phyloP scores from a whole-genome alignment of 2,113 vertebrate species.

The Seriola rivoliana region DNA sequence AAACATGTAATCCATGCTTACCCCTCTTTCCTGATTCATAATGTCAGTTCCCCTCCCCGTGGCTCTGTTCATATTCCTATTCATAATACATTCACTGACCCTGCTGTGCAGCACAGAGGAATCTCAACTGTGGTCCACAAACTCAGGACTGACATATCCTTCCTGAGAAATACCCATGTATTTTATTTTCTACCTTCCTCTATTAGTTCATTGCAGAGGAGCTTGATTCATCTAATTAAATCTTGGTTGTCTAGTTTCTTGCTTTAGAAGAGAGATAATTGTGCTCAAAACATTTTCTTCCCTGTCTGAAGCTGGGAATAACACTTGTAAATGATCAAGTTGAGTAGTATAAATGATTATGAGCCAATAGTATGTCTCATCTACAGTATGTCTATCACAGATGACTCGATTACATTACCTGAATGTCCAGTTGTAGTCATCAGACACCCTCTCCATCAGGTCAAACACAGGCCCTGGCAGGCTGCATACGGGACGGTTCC shows the following conservation, averaged over 20 bases:
- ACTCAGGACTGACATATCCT: slow-evolving; percentile 15
- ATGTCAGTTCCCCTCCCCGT: slow-evolving; percentile 32
- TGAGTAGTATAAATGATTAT: not conserved
- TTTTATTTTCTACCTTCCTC: not conserved
- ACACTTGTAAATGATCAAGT: not conserved
- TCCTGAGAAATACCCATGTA: not conserved
- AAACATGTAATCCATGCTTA: slow-evolving; percentile 60
- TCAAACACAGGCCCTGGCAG: slow-evolving; percentile 91
- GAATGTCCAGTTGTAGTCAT: slow-evolving; percentile 98
- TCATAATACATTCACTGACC: slow-evolving; percentile 42
- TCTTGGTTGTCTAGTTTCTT: not conserved
- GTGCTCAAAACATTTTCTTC: slow-evolving; percentile 8
- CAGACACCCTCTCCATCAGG: slow-evolving; percentile 92
- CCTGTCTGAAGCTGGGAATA: not conserved
- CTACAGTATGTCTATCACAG: not conserved
- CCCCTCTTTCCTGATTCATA: slow-evolving; percentile 34
- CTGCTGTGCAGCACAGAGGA: slow-evolving; percentile 26
- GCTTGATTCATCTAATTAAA: not conserved
- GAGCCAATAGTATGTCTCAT: not conserved
- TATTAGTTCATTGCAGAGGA: not conserved
- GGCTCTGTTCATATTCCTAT: slow-evolving; percentile 50
- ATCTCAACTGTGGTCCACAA: slow-evolving; percentile 34
- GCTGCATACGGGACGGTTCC: slow-evolving; percentile 94
- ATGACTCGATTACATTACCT: slow-evolving; percentile 80
- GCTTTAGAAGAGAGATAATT: not conserved